A percentile compares a stretch with the other conserved stretches of the same genome.
Evolutionary conservation across 2,888 invertebrate species (phyloP).

Genomic region (Synanthedon myopaeformis): DNA sequence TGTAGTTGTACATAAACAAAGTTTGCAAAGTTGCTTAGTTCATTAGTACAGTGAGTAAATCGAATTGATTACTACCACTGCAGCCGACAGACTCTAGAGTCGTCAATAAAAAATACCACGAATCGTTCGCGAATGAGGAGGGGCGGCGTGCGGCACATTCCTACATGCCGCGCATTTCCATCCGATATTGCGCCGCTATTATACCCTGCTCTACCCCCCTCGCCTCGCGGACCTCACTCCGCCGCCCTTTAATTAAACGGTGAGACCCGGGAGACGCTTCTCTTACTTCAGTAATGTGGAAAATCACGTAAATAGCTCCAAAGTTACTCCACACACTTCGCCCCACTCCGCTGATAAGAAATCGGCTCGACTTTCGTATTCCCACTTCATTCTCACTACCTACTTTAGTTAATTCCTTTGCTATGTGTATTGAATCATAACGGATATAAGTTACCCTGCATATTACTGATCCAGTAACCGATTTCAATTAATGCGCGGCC

Average conservation of each 20-base stretch:
- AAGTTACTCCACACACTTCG: conserved; percentile 29
- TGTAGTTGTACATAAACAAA: not conserved
- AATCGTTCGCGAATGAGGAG: conserved; percentile 63
- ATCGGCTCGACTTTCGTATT: conserved; percentile 14
- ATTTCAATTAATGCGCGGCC: no score
- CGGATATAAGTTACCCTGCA: no score
- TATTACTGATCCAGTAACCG: conserved; percentile 6
- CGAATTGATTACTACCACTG: conserved; percentile 37
- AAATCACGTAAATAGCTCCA: conserved; percentile 64
- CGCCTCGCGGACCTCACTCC: conserved; percentile 39
- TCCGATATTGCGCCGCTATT: conserved; percentile 71
- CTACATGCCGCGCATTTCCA: conserved; percentile 71
- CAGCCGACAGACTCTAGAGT: conserved; percentile 46
- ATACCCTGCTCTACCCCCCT: conserved; percentile 55
- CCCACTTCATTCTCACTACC: not conserved
- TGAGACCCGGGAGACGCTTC: conserved; percentile 66
- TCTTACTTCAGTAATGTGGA: conserved; percentile 50
- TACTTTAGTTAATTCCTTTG: not conserved
- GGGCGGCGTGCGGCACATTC: conserved; percentile 57
- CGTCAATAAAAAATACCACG: conserved; percentile 70
- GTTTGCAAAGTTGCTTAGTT: conserved; percentile 2
- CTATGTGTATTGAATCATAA: not conserved
- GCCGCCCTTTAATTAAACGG: conserved; percentile 70
- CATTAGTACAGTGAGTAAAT: conserved; percentile 18
- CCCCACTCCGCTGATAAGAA: conserved; percentile 31